A percentile compares a stretch with the other conserved stretches of the same genome.
Conservation (phyloP, 2,797 vertebrate species). For the Falco biarmicus region DNA sequence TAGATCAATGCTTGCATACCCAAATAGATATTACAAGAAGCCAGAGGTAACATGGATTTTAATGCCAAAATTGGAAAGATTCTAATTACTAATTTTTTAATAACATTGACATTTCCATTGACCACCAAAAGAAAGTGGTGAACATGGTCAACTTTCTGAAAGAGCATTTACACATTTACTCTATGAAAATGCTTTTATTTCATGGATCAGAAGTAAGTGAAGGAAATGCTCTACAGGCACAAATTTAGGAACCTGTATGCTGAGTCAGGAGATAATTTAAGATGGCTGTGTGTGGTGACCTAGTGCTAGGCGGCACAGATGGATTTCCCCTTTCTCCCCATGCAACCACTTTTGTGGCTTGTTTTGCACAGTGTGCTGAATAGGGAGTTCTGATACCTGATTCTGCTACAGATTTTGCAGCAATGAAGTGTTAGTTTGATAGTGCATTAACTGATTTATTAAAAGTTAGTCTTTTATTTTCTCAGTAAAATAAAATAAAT, state of each 20-base stretch:
- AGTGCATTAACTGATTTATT: background rate
- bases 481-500: background rate
- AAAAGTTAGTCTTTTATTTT: background rate
- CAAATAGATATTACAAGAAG: background rate
- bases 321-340: background rate
- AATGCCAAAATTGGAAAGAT: background rate
- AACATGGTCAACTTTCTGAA: background rate
- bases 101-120: background rate
- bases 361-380: background rate
- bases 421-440: background rate
- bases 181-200: background rate
- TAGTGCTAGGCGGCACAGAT: background rate
- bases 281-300: background rate
- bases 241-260: background rate
- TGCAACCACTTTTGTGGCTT: background rate
- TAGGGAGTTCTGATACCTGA: background rate
- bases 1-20: background rate
- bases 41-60: background rate
- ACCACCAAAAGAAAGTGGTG: background rate
- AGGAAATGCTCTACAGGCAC: background rate
- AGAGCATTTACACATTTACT: background rate
- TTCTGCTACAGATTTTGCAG: background rate
- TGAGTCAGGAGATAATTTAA: background rate
- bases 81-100: background rate
- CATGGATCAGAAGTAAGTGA: background rate